phyloP scores from a whole-genome alignment of 1,140 invertebrate genomes.

The Drosophila truncata region DNA sequence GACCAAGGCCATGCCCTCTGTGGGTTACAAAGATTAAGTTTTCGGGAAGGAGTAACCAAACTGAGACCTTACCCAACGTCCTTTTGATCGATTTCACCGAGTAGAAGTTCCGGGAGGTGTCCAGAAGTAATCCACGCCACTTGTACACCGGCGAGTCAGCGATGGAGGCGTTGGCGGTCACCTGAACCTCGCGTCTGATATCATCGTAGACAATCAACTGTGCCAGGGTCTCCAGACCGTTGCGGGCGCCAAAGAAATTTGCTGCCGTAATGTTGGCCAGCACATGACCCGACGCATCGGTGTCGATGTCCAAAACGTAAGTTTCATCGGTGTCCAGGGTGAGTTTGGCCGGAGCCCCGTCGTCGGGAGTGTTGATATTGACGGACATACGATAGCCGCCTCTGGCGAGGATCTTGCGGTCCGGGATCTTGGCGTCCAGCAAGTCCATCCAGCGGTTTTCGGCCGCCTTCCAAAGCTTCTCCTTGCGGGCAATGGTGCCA shows the following conservation, averaged over 20 bases:
- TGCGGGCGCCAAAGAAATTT: constrained; percentile 91
- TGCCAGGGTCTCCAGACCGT: constrained; percentile 92
- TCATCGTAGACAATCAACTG: constrained; percentile 92
- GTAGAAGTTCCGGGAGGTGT: constrained; percentile 92
- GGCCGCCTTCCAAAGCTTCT: constrained; percentile 63
- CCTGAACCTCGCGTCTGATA: constrained; percentile 80
- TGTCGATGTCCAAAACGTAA: constrained; percentile 88
- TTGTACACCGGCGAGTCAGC: constrained; percentile 90
- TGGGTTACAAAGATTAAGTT: constrained; percentile 1
- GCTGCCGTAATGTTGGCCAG: constrained; percentile 88
- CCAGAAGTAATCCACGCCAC: constrained; percentile 91
- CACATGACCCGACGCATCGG: constrained; percentile 82
- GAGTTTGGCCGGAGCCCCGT: constrained; percentile 68
- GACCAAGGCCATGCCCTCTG: constrained; percentile 91
- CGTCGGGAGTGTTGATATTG: constrained; percentile 58
- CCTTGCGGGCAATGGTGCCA: constrained; percentile 31
- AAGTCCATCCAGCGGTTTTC: constrained; percentile 65
- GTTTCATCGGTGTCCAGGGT: constrained; percentile 89
- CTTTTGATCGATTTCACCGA: constrained; percentile 89
- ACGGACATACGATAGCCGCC: constrained; percentile 76
- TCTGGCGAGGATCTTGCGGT: constrained; percentile 44
- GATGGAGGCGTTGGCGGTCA: constrained; percentile 88
- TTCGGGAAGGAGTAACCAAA: too few relatives aligned
- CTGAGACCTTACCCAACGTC: constrained; percentile 87
- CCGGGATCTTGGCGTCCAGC: constrained; percentile 66